These are phyloP conservation scores for Ooceraea biroi DNA, from an alignment of 1,140 invertebrate species.

Conservation along the genomic window DNA sequence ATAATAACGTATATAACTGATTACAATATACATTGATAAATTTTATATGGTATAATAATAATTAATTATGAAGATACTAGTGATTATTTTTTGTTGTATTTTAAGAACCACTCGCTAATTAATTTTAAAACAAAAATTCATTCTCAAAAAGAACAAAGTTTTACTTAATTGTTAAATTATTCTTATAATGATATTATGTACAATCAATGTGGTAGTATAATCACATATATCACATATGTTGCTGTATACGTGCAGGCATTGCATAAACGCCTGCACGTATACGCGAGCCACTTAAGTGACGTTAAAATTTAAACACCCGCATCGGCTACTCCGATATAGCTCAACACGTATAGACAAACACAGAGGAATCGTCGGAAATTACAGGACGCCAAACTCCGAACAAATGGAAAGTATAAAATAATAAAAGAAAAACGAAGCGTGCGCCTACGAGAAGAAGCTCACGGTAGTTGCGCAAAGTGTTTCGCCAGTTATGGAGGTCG, in stretches of 20 bases:
- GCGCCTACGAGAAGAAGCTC: slow-evolving; percentile 29
- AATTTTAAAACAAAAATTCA: neutral
- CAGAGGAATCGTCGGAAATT: neutral
- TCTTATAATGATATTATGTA: neutral
- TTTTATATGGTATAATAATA: no score
- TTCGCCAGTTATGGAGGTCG: slow-evolving; percentile 74
- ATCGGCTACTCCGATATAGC: neutral
- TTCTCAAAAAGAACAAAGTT: neutral
- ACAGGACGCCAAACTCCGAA: slow-evolving; percentile 7
- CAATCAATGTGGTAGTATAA: neutral
- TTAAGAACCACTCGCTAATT: neutral
- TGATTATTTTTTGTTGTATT: neutral
- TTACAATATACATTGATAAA: neutral
- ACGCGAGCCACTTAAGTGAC: neutral
- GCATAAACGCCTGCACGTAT: no score
- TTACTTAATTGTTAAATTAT: neutral
- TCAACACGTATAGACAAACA: neutral
- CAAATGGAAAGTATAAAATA: slow-evolving; percentile 67
- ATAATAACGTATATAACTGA: neutral
- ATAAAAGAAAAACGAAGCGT: slow-evolving; percentile 58
- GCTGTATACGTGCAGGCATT: neutral
- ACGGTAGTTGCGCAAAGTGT: slow-evolving; percentile 66
- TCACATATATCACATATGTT: neutral
- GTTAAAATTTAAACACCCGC: slow-evolving; percentile 9
- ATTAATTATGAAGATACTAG: no score